A percentile compares a stretch with the other conserved stretches of the same genome.
Conservation (phyloP, 2,113 vertebrate genomes). For the Vanacampus margaritifer region DNA sequence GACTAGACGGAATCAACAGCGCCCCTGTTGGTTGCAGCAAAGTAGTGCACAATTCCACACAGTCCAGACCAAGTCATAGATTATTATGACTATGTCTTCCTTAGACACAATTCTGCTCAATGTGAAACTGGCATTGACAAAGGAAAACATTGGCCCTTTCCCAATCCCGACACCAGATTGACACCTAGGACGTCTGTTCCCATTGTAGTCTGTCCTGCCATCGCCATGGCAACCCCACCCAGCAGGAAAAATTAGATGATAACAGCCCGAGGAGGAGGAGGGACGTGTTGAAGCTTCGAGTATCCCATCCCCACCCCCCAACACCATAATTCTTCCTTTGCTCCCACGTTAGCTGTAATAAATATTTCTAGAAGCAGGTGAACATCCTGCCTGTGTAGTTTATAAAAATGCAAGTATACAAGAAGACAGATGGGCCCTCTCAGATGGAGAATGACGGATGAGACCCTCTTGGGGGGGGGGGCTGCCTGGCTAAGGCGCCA, state of each 20-base stretch:
- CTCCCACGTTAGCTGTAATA: conserved; percentile 10
- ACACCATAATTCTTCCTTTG: conserved; percentile 8
- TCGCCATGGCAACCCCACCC: conserved; percentile 53
- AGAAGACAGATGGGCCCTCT: conserved; percentile 36
- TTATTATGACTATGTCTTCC: too few species aligned
- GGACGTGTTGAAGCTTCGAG: conserved; percentile 24
- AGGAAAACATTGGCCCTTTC: neutral
- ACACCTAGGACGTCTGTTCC: conserved; percentile 7
- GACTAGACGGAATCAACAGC: too few species aligned
- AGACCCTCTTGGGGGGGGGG: conserved; percentile 18
- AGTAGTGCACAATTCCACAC: too few species aligned
- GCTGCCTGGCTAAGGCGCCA: neutral
- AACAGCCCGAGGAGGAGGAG: conserved; percentile 18
- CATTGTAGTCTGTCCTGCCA: neutral
- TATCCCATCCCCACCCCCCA: conserved; percentile 6
- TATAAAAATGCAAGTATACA: conserved; percentile 6
- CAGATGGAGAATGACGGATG: conserved; percentile 31
- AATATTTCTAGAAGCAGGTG: conserved; percentile 41
- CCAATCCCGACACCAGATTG: neutral
- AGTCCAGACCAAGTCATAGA: too few species aligned
- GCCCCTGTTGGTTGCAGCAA: too few species aligned
- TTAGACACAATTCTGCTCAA: neutral
- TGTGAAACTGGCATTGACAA: neutral
- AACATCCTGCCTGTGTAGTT: conserved; percentile 18
- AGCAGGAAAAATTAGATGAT: conserved; percentile 19